Conservation (phyloP, 2,797 vertebrate species). For the Betta splendens region DNA sequence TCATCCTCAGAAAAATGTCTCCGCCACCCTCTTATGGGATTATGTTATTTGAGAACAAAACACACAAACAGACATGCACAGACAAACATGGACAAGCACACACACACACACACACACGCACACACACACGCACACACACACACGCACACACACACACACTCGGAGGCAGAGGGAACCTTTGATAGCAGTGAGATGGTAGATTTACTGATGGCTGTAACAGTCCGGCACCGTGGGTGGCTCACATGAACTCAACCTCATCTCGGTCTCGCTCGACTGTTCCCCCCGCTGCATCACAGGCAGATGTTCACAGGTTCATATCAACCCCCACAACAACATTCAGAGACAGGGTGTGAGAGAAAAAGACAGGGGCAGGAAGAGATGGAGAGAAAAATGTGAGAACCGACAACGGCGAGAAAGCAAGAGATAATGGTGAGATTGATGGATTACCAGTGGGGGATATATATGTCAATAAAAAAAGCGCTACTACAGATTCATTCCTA, state of each 20-base stretch:
- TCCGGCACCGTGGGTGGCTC: slow-evolving; percentile 74
- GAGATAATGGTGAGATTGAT: slow-evolving; percentile 66
- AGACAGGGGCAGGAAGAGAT: slow-evolving; percentile 52
- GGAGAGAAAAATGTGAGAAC: slow-evolving; percentile 51
- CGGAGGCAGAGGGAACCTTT: slow-evolving; percentile 59
- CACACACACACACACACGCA: slow-evolving; percentile 27
- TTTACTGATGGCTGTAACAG: slow-evolving; percentile 76
- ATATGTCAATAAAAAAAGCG: slow-evolving; percentile 51
- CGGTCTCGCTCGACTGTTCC: slow-evolving; percentile 54
- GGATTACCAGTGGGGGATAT: slow-evolving; percentile 61
- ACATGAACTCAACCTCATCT: slow-evolving; percentile 74
- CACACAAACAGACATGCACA: slow-evolving; percentile 33
- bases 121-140: slow-evolving; percentile 28
- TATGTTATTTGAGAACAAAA: slow-evolving; percentile 72
- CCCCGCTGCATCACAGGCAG: slow-evolving; percentile 67
- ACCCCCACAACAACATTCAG: slow-evolving; percentile 46
- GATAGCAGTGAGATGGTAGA: slow-evolving; percentile 72
- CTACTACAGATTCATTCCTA: slow-evolving; percentile 23
- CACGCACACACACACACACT: slow-evolving; percentile 18
- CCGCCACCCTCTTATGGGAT: slow-evolving; percentile 74
- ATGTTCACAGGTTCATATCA: slow-evolving; percentile 75
- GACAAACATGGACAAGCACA: slow-evolving; percentile 9
- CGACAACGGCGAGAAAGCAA: slow-evolving; percentile 46
- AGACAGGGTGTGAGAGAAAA: slow-evolving; percentile 49
- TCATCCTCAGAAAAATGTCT: slow-evolving; percentile 70